Base-by-base conservation (phyloP, 2,888 invertebrate species). In the Acanthopleura granulata region DNA sequence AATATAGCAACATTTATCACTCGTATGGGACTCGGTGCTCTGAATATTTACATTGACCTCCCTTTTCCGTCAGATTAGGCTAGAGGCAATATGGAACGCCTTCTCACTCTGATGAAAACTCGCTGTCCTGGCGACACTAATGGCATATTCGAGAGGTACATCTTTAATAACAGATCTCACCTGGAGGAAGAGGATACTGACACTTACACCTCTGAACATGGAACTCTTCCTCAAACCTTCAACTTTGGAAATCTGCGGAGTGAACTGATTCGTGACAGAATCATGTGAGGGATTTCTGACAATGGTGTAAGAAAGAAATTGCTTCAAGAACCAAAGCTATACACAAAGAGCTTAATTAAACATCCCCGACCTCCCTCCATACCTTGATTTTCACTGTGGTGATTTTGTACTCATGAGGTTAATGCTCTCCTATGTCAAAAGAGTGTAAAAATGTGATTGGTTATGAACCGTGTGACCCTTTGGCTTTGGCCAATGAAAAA, bases 201-300 rank as follows among this genome's bases (percentile, higher is more conserved):
- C n/a, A 12, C 57, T 57, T 57, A 57, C 57, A 4, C 57, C 22
- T 4, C 57, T 22, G 3, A 57, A n/a, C 57, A 9, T 57, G 4
- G 57, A 6, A 57, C 57, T 57, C 57, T 57, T 57, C 4, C 57
- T 57, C 57, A 57, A 12, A 6, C 69, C 9, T 69, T 50, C 29
- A 30, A 74, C 40, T 74, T 74, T 49, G 27, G 51, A 27, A 69
- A 22, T 40, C 62, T 74, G 1, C 30, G 66, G 30, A 62, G 49
- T 49, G 61, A 61, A n/a, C 30, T 74, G 49, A 49, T 74, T 18
- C 62, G 74, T 49, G 74, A 74, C 49, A 27, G 74, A 62, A 62
- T 66, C 3, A 18, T 74, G 16, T 74, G 66, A 66, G 74, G 62
- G 16, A 66, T 74, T 49, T 40, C 9, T 1, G 69, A 74, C 49